A percentile compares a stretch with the other conserved stretches of the same genome.
phyloP scores from a whole-genome alignment of 2,797 vertebrate genomes.

The Lycodopsis pacificus region DNA sequence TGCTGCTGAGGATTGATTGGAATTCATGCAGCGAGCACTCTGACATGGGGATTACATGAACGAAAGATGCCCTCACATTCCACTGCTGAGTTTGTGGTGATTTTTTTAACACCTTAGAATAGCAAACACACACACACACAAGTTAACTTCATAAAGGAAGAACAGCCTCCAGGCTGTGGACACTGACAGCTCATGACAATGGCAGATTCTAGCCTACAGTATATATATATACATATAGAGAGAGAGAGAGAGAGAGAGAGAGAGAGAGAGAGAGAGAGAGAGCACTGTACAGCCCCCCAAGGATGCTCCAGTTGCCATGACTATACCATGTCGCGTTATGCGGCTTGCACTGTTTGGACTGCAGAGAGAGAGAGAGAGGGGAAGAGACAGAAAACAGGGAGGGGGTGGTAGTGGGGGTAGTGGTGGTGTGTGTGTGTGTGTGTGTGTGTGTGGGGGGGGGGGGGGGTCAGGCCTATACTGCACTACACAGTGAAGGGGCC shows the following conservation, averaged over 20 bases:
- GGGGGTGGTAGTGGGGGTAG: slow-evolving; percentile 17
- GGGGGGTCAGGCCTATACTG: slow-evolving; percentile 41
- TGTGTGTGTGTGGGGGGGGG: neutral
- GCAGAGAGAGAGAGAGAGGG: slow-evolving; percentile 47
- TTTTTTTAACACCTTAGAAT: neutral
- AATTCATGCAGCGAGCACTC: no score
- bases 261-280: neutral
- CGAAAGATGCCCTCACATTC: neutral
- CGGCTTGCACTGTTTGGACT: slow-evolving; percentile 60
- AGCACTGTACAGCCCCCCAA: slow-evolving; percentile 20
- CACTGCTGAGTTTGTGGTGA: neutral
- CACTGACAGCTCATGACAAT: slow-evolving; percentile 17
- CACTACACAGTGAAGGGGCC: slow-evolving; percentile 35
- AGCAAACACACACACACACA: no score
- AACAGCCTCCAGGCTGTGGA: neutral
- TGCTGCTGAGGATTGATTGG: slow-evolving; percentile 10
- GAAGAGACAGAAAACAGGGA: slow-evolving; percentile 36
- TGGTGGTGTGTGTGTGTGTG: no score
- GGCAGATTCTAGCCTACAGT: slow-evolving; percentile 15
- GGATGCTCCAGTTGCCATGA: slow-evolving; percentile 56
- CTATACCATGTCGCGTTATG: slow-evolving; percentile 53
- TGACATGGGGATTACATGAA: neutral
- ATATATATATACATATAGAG: no score
- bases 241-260: neutral
- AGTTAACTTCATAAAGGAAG: neutral